Evolutionary conservation across 2,888 invertebrate species (phyloP).

Genomic region (Horisme vitalbata): DNA sequence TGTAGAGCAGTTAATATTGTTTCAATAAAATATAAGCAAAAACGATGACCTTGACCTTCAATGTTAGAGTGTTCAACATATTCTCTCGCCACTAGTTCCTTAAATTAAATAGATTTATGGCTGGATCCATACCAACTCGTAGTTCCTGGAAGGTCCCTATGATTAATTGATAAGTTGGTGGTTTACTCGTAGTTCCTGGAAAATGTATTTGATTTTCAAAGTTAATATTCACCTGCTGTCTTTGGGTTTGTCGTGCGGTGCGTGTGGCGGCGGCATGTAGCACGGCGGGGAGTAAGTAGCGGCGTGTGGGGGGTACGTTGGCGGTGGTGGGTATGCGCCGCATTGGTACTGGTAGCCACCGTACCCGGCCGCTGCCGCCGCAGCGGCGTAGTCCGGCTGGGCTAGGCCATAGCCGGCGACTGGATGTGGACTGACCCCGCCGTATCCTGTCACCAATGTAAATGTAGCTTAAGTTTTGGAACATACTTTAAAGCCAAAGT

Average conservation of each 20-base stretch:
- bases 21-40: no score
- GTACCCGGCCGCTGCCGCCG: slow-evolving; percentile 86
- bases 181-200: no score
- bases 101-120: no score
- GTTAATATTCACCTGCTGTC: slow-evolving; percentile 86
- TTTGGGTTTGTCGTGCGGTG: slow-evolving; percentile 90
- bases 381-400: slow-evolving; percentile 91
- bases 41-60: no score
- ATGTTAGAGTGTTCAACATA: no score
- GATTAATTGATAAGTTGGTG: no score
- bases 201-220: neutral
- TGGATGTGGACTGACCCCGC: slow-evolving; percentile 92
- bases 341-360: slow-evolving; percentile 83
- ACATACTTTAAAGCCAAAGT: no score
- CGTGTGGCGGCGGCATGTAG: slow-evolving; percentile 94
- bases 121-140: no score
- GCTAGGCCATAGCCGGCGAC: slow-evolving; percentile 89
- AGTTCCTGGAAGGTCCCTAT: no score
- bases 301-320: slow-evolving; percentile 85
- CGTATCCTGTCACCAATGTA: slow-evolving; percentile 84
- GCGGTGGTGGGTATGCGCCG: slow-evolving; percentile 84
- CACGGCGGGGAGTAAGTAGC: slow-evolving; percentile 91
- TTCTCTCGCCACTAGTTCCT: no score
- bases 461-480: neutral
- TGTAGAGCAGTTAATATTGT: no score